Base-by-base conservation (phyloP, 2,113 vertebrate species). In the Pungitius pungitius region DNA sequence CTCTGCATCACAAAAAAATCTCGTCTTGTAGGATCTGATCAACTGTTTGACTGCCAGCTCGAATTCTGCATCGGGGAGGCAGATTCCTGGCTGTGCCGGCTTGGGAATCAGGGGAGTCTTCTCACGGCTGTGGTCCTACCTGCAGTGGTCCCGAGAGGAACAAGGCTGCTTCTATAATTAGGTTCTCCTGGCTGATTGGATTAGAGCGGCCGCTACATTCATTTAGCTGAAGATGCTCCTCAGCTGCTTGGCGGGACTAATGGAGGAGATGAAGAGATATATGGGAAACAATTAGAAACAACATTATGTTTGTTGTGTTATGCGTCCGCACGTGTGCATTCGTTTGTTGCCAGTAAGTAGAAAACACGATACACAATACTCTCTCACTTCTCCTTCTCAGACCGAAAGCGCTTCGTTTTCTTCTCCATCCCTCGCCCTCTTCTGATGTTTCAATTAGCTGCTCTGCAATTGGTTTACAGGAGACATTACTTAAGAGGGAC, bases 381-480 rank as follows among this genome's bases (percentile, higher is more conserved):
- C 20, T 43, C 9, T 45, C 66, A 24, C 61, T 7, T 51, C 17
- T 68, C 15, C 37, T 12, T 37, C 27, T 59, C 18, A 55, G n/a
- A 67, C 13, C 6, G n/a, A n/a, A 14, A 43, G 26, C 10, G 2
- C 18, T 22, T 61, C 22, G 69, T 54, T 67, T 49, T 64, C 12
- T 30, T 45, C 39, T 55, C 15, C 68, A n/a, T 42, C 68, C 30
- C 24, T 51, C 56, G 15, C 27, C n/a, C 37, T 78, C 14, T 55
- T 39, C 22, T 82, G 20, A 70, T 95, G 93, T 95, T 93, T 95
- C 94, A 96, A 94, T 96, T 96, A 95, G 90, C 93, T 89, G 87
- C 92, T 87, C 89, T 91, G 87, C 90, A 96, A 97, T 97, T 95
- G 90, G 93, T 97, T 98, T 96, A 96, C 30, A 0, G 93, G 87